phyloP scores from a whole-genome alignment of 2,113 vertebrate species.

The Sorex fumeus region DNA sequence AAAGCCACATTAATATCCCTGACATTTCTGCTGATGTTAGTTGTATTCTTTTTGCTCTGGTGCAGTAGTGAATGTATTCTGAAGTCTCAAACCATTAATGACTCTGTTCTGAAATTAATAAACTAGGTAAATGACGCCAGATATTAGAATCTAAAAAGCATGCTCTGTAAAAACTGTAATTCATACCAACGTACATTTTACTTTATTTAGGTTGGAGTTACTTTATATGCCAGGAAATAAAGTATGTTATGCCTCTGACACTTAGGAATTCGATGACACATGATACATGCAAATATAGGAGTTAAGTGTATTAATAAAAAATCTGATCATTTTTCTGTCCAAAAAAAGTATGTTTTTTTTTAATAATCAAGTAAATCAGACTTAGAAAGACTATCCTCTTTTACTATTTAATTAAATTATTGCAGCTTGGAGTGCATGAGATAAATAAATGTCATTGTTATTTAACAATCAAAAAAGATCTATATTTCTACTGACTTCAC shows the following conservation, averaged over 20 bases:
- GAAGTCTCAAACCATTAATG: slow-evolving; percentile 17
- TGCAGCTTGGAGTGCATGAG: not conserved
- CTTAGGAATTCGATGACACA: too few species aligned
- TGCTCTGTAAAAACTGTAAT: not conserved
- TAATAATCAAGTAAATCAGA: not conserved
- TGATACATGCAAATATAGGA: too few species aligned
- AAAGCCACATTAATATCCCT: slow-evolving; percentile 70
- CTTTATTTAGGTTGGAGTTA: not conserved
- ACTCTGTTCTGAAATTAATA: slow-evolving; percentile 50
- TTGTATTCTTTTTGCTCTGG: slow-evolving; percentile 23
- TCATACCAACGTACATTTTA: slow-evolving; percentile 14
- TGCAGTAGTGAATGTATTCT: not conserved
- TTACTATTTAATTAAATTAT: not conserved
- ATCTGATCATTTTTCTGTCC: too few species aligned
- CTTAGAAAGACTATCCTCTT: not conserved
- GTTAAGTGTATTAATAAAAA: too few species aligned
- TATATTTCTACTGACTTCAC: not conserved
- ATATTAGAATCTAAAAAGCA: not conserved
- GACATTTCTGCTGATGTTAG: slow-evolving; percentile 68
- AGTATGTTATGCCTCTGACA: too few species aligned
- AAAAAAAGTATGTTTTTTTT: not conserved
- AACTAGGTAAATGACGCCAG: not conserved
- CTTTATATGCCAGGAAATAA: not conserved
- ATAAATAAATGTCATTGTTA: not conserved
- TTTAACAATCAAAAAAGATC: not conserved